Evolutionary conservation across 2,113 vertebrate species (phyloP).

Genomic region (Athene noctua): DNA sequence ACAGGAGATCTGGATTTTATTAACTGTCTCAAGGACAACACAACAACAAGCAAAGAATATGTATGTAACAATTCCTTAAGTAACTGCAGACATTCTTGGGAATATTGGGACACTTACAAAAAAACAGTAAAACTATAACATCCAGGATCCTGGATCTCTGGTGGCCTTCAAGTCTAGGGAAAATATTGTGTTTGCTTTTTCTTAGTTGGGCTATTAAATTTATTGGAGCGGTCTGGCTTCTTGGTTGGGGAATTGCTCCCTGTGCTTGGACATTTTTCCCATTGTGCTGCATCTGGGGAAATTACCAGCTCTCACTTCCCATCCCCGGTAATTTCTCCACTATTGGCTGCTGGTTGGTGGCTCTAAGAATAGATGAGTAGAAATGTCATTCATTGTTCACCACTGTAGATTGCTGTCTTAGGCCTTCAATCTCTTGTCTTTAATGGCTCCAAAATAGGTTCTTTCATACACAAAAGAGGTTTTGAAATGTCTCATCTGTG

Average conservation of each 20-base stretch:
- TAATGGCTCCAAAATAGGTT: neutral
- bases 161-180: neutral
- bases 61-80: neutral
- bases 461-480: neutral
- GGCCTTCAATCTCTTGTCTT: neutral
- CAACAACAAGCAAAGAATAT: neutral
- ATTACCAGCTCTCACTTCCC: neutral
- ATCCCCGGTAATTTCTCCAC: neutral
- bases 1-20: neutral
- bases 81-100: neutral
- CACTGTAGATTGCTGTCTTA: neutral
- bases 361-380: neutral
- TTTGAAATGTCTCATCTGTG: neutral
- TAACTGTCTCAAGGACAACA: neutral
- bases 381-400: neutral
- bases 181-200: neutral
- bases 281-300: neutral
- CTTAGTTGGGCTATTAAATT: neutral
- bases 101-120: accelerated
- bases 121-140: neutral
- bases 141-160: neutral
- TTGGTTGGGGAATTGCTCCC: neutral
- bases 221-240: neutral
- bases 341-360: neutral
- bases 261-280: neutral